A percentile compares a stretch with the other conserved stretches of the same genome.
Evolutionary conservation across 2,888 invertebrate genomes (phyloP).

Genomic region (Operophtera brumata): DNA sequence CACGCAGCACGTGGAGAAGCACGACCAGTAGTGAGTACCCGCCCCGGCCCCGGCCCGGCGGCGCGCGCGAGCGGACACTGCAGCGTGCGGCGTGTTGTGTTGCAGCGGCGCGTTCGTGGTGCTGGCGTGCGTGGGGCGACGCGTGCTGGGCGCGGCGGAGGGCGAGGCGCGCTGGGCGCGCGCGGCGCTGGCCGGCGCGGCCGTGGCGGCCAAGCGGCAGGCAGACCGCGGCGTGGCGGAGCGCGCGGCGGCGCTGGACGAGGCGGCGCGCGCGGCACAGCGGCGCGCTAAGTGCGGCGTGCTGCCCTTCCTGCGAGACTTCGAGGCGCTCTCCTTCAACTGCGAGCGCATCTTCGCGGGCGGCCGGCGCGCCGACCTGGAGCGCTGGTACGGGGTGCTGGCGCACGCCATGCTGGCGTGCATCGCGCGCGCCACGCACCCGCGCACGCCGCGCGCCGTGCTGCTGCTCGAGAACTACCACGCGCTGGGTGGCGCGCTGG

Average conservation of each 20-base stretch:
- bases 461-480: constrained; percentile 90
- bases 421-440: constrained; percentile 85
- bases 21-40: constrained; percentile 94
- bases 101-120: constrained; percentile 95
- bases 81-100: constrained; percentile 22
- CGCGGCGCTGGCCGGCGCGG: constrained; percentile 59
- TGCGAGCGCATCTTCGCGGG: constrained; percentile 93
- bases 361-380: constrained; percentile 88
- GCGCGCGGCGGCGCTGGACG: constrained; percentile 62
- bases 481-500: constrained; percentile 91
- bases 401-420: constrained; percentile 92
- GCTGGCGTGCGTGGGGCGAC: constrained; percentile 93
- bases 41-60: too few species aligned
- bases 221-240: constrained; percentile 95
- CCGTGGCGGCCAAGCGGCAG: constrained; percentile 73
- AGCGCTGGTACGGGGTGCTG: constrained; percentile 88
- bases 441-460: constrained; percentile 89
- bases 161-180: constrained; percentile 84
- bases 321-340: constrained; percentile 92
- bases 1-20: constrained; percentile 91
- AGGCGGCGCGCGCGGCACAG: constrained; percentile 75
- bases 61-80: too few species aligned
- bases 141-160: constrained; percentile 92
- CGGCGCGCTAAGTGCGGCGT: constrained; percentile 91
- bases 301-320: constrained; percentile 92